Conservation (phyloP, 2,113 vertebrate genomes). For the Heterochromis multidens region DNA sequence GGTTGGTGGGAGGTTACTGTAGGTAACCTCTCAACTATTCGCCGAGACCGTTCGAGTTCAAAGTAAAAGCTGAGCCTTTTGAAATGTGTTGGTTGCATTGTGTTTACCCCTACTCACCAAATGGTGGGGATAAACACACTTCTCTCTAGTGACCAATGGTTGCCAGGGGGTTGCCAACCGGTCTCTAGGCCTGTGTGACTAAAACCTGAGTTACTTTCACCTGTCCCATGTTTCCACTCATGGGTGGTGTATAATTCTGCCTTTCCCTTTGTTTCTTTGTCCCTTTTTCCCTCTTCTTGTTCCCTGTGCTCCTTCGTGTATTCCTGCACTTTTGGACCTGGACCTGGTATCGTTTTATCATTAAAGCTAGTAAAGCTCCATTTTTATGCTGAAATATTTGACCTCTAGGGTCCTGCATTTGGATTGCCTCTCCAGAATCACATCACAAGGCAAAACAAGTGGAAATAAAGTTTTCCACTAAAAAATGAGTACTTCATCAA, state of each 20-base stretch:
- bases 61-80: background rate
- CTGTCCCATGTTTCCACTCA: background rate
- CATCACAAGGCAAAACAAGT: background rate
- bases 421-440: background rate
- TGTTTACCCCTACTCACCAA: background rate
- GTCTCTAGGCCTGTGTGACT: background rate
- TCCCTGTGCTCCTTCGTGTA: background rate
- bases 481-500: background rate
- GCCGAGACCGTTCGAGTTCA: background rate
- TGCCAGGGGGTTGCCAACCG: background rate
- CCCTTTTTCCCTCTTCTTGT: background rate
- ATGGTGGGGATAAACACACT: background rate
- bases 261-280: background rate
- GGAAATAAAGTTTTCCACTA: background rate
- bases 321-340: no score
- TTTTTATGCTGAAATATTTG: no score
- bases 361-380: no score
- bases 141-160: background rate
- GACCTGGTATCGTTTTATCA: no score
- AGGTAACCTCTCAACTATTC: no score
- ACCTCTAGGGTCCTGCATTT: no score
- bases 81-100: background rate
- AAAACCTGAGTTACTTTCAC: background rate
- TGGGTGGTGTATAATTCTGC: background rate
- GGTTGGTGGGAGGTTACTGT: no score